phyloP scores from a whole-genome alignment of 2,113 vertebrate species.

The Oceanites oceanicus region DNA sequence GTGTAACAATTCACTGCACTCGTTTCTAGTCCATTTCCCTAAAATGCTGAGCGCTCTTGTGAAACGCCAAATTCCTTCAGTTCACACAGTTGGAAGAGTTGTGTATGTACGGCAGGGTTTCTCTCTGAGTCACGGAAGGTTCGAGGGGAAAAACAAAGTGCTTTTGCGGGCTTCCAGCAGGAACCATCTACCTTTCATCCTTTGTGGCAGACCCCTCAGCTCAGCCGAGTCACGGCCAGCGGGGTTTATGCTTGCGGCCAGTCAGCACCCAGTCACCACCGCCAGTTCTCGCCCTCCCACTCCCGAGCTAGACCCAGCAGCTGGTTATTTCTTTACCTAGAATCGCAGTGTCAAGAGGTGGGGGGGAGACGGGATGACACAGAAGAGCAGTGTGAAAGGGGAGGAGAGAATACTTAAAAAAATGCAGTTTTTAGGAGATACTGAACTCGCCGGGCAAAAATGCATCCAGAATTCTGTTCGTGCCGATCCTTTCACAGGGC shows the following conservation, averaged over 20 bases:
- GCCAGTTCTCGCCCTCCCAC: accelerated
- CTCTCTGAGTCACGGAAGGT: background rate
- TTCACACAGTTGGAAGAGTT: background rate
- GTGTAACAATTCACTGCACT: background rate
- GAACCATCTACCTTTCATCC: background rate
- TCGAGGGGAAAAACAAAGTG: background rate
- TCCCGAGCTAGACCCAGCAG: background rate
- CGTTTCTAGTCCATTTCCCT: background rate
- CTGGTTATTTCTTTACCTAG: background rate
- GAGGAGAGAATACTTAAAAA: background rate
- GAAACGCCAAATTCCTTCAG: background rate
- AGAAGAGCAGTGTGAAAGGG: background rate
- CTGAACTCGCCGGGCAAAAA: background rate
- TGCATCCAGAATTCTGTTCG: background rate
- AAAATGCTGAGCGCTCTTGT: background rate
- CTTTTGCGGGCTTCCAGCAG: background rate
- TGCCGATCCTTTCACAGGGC: background rate
- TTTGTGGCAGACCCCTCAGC: background rate
- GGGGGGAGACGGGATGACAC: background rate
- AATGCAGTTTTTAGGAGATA: background rate
- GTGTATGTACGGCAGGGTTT: background rate
- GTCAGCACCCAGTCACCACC: background rate
- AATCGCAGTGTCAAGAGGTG: background rate
- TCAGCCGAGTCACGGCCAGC: background rate
- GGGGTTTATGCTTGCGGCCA: background rate